Conservation (phyloP, 1,140 invertebrate species). For the Paracyclopina nana region DNA sequence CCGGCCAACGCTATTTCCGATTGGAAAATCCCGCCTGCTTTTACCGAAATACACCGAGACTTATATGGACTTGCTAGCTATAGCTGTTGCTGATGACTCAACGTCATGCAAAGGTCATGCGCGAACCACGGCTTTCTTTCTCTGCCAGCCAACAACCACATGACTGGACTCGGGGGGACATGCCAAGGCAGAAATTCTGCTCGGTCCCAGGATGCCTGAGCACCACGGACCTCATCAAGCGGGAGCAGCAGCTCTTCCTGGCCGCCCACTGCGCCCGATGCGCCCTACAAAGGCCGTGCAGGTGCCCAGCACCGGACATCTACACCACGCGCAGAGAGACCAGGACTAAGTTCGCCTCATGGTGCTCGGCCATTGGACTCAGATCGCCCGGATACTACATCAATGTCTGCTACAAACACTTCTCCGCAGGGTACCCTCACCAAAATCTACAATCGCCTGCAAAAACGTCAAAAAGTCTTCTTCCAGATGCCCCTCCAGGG, state of each 20-base stretch:
- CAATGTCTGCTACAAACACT: constrained; percentile 11
- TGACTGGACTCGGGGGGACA: no score
- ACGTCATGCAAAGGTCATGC: no score
- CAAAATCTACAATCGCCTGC: no score
- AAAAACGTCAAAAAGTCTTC: no score
- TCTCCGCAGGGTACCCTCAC: constrained; percentile 1
- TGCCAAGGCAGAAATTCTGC: constrained; percentile 7
- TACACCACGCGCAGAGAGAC: constrained; percentile 6
- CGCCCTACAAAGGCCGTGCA: background rate
- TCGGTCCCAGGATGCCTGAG: constrained; percentile 3
- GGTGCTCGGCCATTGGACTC: constrained; percentile 3
- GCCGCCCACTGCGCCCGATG: background rate
- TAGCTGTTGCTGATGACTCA: no score
- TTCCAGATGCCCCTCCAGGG: no score
- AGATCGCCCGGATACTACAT: constrained; percentile 3
- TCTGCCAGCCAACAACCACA: no score
- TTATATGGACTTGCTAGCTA: no score
- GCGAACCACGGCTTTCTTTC: no score
- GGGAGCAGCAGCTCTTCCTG: background rate
- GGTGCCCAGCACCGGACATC: constrained; percentile 4
- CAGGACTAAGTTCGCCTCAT: constrained; percentile 6
- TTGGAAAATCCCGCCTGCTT: no score
- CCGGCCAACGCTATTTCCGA: no score
- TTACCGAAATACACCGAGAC: no score
- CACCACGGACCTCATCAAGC: constrained; percentile 8